Evolutionary conservation across 2,113 vertebrate species (phyloP).

Genomic region (Thymallus thymallus): DNA sequence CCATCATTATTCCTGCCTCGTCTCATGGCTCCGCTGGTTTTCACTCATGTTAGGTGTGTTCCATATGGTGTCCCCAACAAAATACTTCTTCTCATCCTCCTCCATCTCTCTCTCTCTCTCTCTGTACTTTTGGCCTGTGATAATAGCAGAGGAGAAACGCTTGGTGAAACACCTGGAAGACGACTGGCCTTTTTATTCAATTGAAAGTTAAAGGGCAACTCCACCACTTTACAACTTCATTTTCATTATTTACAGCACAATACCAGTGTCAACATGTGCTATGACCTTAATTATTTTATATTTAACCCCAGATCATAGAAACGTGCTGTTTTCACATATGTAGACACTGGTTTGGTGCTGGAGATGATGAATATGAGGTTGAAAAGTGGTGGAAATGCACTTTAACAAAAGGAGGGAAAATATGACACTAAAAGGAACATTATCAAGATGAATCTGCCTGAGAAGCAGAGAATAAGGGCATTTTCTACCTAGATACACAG

Average conservation of each 20-base stretch:
- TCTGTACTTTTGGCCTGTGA: slow-evolving; percentile 40
- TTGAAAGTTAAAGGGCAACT: not conserved
- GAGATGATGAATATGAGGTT: too few species aligned
- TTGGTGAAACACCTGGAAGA: slow-evolving; percentile 21
- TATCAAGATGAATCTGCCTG: slow-evolving; percentile 23
- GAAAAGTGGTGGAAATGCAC: too few species aligned
- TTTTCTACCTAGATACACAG: not conserved
- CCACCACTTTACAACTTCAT: too few species aligned
- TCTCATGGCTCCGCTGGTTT: slow-evolving; percentile 34
- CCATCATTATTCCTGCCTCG: slow-evolving; percentile 53
- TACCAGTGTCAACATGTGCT: too few species aligned
- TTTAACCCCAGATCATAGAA: too few species aligned
- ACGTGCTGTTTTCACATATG: too few species aligned
- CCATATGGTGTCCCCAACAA: slow-evolving; percentile 32
- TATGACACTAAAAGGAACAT: not conserved
- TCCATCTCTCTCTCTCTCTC: slow-evolving; percentile 23
- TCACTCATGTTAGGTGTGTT: slow-evolving; percentile 15
- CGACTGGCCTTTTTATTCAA: not conserved
- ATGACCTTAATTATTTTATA: too few species aligned
- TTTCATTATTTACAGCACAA: too few species aligned
- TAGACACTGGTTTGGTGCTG: too few species aligned
- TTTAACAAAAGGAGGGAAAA: too few species aligned
- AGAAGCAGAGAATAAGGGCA: slow-evolving; percentile 7
- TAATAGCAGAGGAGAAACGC: slow-evolving; percentile 48
- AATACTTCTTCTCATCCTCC: slow-evolving; percentile 23